Evolutionary conservation across 2,888 invertebrate genomes (phyloP), one percentile per base, ranked within the genome.

Genomic region (Maniola hyperantus): DNA sequence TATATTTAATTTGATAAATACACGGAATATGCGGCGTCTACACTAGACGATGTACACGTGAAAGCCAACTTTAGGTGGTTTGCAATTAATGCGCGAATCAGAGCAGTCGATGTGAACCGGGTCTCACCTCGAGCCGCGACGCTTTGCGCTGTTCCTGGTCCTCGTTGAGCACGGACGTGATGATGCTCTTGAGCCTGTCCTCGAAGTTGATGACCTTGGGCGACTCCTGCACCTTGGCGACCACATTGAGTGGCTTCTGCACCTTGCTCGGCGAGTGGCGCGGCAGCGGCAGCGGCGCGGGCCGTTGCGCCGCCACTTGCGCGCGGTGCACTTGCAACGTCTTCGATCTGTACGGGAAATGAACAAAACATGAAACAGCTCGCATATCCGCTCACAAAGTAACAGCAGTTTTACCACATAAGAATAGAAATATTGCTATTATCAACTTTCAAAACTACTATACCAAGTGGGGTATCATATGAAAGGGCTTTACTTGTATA

Each of bases 111-210:
- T 44, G 15, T 10, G 10, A 20, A 50, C 18, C 11, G 50, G 36
- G n/a, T 5, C 53, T 67, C 15, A 76, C 75, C 73, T 75, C 74
- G 15, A 74, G 72, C 54, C 77, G 74, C 39, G 77, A 76, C 10
- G 77, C 77, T 60, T 79, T 77, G 50, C 76, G 71, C 50, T 77
- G 78, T 65, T 80, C 92, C 79, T 96, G 96, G 83, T 97, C 97
- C 83, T 97, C 97, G 83, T 97, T 97, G 46, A 97, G 88, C 63
- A 97, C 97, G 4, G 96, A 96, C 2, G 97, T 97, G 71, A 97
- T 97, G 69, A 97, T 96, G 80, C 96, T 96, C 88, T 97, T 97
- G 53, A 97, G 93, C 34, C 98, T 93, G 86, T 98, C 97, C 85
- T 98, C 97, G 83, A 97, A 97, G 85, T 97, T 97, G 64, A 96